Percentiles rank a stretch among this genome's conserved stretches.
phyloP scores from a whole-genome alignment of 2,888 invertebrate genomes.

The Mayetiola destructor region DNA sequence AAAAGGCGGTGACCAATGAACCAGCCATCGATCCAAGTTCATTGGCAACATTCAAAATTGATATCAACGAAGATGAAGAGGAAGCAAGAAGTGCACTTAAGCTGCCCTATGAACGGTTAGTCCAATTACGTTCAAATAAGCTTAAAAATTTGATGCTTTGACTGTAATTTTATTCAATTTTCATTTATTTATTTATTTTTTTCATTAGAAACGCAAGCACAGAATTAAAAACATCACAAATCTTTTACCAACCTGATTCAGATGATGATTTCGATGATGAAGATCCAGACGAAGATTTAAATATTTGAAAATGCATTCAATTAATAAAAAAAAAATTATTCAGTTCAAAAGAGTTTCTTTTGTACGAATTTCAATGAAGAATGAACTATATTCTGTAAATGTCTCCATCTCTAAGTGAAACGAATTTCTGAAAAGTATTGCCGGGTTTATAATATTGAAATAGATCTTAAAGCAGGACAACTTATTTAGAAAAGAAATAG shows the following conservation, averaged over 20 bases:
- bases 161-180: background rate
- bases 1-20: background rate
- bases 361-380: too few species aligned
- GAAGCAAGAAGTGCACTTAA: conserved; percentile 32
- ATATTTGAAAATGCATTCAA: conserved; percentile 45
- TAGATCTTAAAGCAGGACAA: too few species aligned
- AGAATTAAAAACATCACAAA: conserved; percentile 37
- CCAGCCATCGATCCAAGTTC: conserved; percentile 17
- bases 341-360: too few species aligned
- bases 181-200: background rate
- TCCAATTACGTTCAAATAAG: background rate
- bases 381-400: too few species aligned
- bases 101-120: conserved; percentile 33
- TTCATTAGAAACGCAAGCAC: background rate
- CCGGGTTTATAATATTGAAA: too few species aligned
- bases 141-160: background rate
- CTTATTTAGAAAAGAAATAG: too few species aligned
- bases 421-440: too few species aligned
- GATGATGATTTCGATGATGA: conserved; percentile 74
- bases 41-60: conserved; percentile 32
- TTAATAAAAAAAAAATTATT: too few species aligned
- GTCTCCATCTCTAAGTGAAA: too few species aligned
- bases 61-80: conserved; percentile 32
- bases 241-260: conserved; percentile 61
- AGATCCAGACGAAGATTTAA: conserved; percentile 74